Base-by-base conservation (phyloP, 2,797 vertebrate genomes). In the Coranthus polyacanthus region DNA sequence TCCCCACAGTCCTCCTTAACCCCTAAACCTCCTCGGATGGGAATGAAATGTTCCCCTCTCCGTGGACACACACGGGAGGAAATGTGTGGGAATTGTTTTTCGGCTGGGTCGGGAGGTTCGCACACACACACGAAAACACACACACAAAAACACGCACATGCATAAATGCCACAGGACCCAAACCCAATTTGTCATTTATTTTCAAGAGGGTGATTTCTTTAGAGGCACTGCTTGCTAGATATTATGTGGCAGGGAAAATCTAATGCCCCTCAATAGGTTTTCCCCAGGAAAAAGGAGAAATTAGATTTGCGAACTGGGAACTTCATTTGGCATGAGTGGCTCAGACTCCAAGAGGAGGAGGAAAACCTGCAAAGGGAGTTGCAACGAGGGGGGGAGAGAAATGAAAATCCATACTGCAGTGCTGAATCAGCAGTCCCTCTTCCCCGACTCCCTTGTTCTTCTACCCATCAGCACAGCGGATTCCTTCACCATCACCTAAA, bases 131-230 rank as follows among this genome's bases (percentile, higher is more conserved):
- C n/a, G 17, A 17, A 24, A 21, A 17, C 37, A 49, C 44, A 46
- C 18, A 46, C 7, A 43, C 93, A 89, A 92, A 93, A 84, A 88
- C 89, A 94, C 92, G 96, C 91, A 90, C 68, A 65, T 1, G 45
- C 65, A 64, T 26, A 51, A 56, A 47, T 17, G 29, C 59, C 74
- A 52, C 73, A 59, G 54, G 73, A 66, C 92, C 91, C 92, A 96
- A 97, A 97, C 95, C 92, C 94, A 95, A 96, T 97, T 96, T 96
- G 95, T 96, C 95, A 95, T 96, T 97, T 95, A 95, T 96, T 96
- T 97, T 87, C 80, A 94, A 93, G 90, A 92, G 78, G 81, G 85
- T 95, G 94, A 96, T 97, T 97, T 94, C 94, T 96, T 97, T 94
- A 95, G 95, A 95, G 96, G 92, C 95, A 78, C 93, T 91, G 93